Conservation (phyloP, 2,888 invertebrate genomes). For the Invenusta paracnida region DNA sequence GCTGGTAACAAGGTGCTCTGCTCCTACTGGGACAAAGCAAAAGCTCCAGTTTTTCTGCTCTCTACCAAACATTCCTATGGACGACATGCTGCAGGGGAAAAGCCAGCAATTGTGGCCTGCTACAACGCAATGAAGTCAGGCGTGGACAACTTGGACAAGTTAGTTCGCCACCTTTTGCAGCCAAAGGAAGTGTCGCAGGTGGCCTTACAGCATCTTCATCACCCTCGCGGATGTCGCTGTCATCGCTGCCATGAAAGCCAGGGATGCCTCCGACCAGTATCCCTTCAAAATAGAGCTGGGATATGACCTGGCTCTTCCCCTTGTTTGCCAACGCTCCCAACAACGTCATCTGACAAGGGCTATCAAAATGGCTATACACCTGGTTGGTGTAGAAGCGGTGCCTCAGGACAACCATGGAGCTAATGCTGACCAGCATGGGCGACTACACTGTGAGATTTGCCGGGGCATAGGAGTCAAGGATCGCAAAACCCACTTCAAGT, state of each 20-base stretch:
- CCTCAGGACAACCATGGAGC: not conserved
- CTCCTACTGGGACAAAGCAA: not conserved
- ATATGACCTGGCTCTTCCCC: conserved; percentile 1
- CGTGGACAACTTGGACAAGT: not conserved
- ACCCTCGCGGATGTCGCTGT: not conserved
- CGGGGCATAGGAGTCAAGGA: not conserved
- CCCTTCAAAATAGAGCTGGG: conserved; percentile 7
- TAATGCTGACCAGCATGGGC: not conserved
- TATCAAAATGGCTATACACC: conserved; percentile 16
- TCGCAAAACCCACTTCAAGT: not conserved
- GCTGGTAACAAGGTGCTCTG: not conserved
- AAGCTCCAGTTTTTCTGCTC: not conserved
- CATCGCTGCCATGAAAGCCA: conserved; percentile 17
- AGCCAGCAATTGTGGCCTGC: not conserved
- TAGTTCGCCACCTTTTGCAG: too few relatives aligned
- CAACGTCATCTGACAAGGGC: not conserved
- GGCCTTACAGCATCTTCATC: not conserved
- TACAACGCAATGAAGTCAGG: not conserved
- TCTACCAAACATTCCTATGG: conserved; percentile 20
- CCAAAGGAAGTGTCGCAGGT: not conserved
- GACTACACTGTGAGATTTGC: conserved; percentile 25
- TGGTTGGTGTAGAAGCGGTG: not conserved
- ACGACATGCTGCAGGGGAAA: not conserved
- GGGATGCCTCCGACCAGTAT: not conserved
- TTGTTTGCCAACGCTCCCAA: conserved; percentile 21